Conservation (phyloP, 2,113 vertebrate genomes). For the Procapra przewalskii region DNA sequence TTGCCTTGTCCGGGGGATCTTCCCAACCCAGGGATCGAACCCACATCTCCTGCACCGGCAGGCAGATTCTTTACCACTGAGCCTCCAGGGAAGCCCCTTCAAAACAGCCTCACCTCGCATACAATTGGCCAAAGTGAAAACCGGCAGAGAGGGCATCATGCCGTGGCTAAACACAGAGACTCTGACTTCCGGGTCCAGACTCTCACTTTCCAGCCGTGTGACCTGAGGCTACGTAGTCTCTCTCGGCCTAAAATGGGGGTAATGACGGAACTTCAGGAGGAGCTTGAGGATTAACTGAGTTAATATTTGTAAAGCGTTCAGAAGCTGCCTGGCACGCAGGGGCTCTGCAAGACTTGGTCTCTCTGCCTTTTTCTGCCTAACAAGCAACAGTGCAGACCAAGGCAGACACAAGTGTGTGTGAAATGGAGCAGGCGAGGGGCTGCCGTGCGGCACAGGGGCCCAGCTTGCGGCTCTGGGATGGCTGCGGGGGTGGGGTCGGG, state of each 20-base stretch:
- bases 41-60: accelerated
- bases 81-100: background rate
- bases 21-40: background rate
- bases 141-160: accelerated
- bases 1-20: background rate
- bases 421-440: background rate
- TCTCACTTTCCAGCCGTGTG: background rate
- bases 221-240: background rate
- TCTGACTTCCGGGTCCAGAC: background rate
- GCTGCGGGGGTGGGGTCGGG: background rate
- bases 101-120: background rate
- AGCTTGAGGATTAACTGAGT: background rate
- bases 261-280: background rate
- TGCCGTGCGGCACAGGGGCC: accelerated
- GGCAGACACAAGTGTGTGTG: accelerated
- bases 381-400: background rate
- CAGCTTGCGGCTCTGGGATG: no score
- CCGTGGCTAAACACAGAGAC: background rate
- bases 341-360: background rate
- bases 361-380: background rate
- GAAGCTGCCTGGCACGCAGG: background rate
- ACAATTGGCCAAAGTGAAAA: background rate
- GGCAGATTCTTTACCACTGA: background rate
- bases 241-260: background rate
- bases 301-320: background rate